These are phyloP conservation scores for Hypanus sabinus DNA, from an alignment of 2,113 vertebrate genomes.

Conservation along the genomic window DNA sequence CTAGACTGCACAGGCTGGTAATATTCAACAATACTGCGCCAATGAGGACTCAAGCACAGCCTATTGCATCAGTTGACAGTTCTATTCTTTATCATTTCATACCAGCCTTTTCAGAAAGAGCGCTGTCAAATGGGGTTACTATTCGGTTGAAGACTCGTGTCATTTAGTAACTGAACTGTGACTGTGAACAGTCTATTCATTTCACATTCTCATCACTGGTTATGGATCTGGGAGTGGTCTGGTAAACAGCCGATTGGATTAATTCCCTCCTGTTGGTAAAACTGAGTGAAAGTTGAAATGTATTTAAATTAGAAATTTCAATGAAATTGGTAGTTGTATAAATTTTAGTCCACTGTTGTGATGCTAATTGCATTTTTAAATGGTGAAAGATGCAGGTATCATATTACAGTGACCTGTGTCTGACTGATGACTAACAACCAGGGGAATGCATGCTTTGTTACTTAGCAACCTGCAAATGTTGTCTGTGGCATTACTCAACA, in stretches of 20 bases:
- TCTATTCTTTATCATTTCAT: slow-evolving; percentile 26
- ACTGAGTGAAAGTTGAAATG: background rate
- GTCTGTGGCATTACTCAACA: background rate
- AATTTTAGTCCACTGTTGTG: background rate
- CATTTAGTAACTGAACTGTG: slow-evolving; percentile 23
- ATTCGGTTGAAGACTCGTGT: background rate
- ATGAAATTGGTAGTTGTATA: background rate
- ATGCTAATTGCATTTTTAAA: background rate
- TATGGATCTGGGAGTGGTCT: background rate
- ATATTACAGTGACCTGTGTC: background rate
- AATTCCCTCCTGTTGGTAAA: too few species aligned
- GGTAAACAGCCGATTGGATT: background rate
- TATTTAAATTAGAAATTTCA: background rate
- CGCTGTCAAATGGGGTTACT: background rate
- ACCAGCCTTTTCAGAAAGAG: background rate
- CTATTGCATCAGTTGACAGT: background rate
- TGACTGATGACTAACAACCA: background rate
- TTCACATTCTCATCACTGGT: background rate
- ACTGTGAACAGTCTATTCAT: slow-evolving; percentile 13
- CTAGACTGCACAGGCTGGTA: background rate
- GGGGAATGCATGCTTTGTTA: background rate
- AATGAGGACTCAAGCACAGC: background rate
- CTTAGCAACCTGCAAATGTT: slow-evolving; percentile 14
- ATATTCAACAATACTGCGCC: background rate
- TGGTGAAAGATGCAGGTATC: too few species aligned